Evolutionary conservation across 2,888 invertebrate genomes (phyloP).

Genomic region (Scelioninae gen. 1): DNA sequence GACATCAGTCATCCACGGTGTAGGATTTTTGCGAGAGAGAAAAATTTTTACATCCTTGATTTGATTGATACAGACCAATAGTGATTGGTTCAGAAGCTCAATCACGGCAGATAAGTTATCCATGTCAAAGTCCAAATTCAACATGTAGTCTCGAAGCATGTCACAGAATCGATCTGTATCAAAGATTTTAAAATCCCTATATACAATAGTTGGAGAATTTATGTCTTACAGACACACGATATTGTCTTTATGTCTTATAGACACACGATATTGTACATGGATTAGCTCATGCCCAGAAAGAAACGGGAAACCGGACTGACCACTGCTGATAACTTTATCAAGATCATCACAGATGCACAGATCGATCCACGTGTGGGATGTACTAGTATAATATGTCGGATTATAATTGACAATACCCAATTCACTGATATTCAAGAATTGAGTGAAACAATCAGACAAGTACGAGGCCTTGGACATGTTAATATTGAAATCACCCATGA

Average conservation of each 20-base stretch:
- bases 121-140: not conserved
- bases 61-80: not conserved
- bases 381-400: not conserved
- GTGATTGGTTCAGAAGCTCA: not conserved
- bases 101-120: not conserved
- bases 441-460: not conserved
- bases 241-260: not conserved
- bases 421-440: not conserved
- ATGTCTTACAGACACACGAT: not conserved
- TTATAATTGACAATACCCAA: not conserved
- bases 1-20: not conserved
- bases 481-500: constrained; percentile 40
- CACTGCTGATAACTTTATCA: not conserved
- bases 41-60: not conserved
- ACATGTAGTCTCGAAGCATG: not conserved
- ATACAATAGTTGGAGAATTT: not conserved
- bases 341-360: not conserved
- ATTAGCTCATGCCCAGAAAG: not conserved
- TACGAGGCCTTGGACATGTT: not conserved
- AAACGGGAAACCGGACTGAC: not conserved
- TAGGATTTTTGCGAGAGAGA: not conserved
- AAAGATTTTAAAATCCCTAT: not conserved
- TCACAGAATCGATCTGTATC: not conserved
- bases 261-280: not conserved
- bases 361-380: not conserved